Percentiles rank a stretch among this genome's conserved stretches.
These are phyloP conservation scores for Acipenser oxyrinchus DNA, from an alignment of 2,797 vertebrate species.

Conservation along the genomic window DNA sequence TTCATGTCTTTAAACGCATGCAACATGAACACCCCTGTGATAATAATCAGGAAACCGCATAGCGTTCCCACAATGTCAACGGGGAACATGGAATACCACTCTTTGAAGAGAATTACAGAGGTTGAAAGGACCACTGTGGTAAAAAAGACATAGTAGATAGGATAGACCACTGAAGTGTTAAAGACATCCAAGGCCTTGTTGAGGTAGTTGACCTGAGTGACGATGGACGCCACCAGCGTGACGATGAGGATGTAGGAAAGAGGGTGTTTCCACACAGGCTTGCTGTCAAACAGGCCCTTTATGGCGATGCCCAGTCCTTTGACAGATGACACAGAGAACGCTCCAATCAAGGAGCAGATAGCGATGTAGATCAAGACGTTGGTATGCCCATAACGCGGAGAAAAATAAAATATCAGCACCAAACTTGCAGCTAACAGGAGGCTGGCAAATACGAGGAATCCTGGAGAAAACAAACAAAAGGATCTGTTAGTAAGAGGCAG, in stretches of 20 bases:
- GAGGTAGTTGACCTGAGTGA: conserved; percentile 88
- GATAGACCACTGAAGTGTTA: conserved; percentile 88
- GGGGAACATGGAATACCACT: conserved; percentile 78
- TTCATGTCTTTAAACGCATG: conserved; percentile 83
- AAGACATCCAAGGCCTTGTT: conserved; percentile 91
- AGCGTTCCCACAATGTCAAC: conserved; percentile 76
- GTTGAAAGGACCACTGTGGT: conserved; percentile 81
- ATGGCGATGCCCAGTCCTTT: conserved; percentile 87
- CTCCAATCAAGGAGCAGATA: conserved; percentile 86
- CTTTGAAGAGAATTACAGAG: conserved; percentile 87
- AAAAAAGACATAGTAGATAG: conserved; percentile 93
- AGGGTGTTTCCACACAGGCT: conserved; percentile 63
- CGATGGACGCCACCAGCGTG: conserved; percentile 66
- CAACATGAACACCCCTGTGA: conserved; percentile 85
- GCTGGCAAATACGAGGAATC: conserved; percentile 73
- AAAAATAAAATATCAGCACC: conserved; percentile 62
- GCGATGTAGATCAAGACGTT: conserved; percentile 85
- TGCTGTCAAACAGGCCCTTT: conserved; percentile 63
- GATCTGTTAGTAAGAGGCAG: not conserved
- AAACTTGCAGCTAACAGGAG: conserved; percentile 60
- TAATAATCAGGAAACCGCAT: conserved; percentile 80
- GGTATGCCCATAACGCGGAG: conserved; percentile 64
- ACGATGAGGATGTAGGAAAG: conserved; percentile 80
- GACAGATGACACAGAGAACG: conserved; percentile 84
- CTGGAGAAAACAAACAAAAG: conserved; percentile 40